Conservation (phyloP, 2,797 vertebrate species). For the Acanthis flammea region DNA sequence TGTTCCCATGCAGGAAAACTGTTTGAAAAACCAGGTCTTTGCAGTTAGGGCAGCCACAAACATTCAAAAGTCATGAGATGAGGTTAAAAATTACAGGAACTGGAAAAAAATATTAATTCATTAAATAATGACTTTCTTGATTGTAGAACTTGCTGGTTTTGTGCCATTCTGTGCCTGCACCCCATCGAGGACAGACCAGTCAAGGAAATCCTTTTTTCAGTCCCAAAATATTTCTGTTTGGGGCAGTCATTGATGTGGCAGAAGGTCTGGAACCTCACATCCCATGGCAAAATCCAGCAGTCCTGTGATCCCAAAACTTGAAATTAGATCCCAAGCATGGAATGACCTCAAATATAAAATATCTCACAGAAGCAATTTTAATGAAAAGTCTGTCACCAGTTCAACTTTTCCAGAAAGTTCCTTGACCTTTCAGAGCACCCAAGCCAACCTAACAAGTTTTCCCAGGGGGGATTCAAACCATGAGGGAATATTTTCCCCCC, state of each 20-base stretch:
- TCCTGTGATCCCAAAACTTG: not conserved
- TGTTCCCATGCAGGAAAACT: not conserved
- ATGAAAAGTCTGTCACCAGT: not conserved
- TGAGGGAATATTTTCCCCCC: not conserved
- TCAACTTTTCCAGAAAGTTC: not conserved
- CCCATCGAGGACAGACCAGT: fast-evolving
- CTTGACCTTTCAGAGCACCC: not conserved
- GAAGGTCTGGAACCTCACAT: not conserved
- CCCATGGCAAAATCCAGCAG: not conserved
- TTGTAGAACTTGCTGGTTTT: not conserved
- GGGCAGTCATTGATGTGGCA: fast-evolving
- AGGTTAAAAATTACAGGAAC: not conserved
- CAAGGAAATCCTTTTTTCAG: not conserved
- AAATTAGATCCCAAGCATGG: not conserved
- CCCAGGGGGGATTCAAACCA: not conserved
- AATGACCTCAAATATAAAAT: not conserved
- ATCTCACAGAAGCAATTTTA: not conserved
- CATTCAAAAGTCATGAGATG: not conserved
- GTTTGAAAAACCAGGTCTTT: not conserved
- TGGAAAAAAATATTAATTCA: not conserved
- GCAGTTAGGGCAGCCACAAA: not conserved
- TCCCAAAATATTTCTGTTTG: not conserved
- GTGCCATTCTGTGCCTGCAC: not conserved
- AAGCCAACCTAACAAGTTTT: not conserved
- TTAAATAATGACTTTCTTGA: not conserved